Percentiles rank a stretch among this genome's conserved stretches.
Conservation (phyloP, 2,797 vertebrate species). For the Alcedo atthis region DNA sequence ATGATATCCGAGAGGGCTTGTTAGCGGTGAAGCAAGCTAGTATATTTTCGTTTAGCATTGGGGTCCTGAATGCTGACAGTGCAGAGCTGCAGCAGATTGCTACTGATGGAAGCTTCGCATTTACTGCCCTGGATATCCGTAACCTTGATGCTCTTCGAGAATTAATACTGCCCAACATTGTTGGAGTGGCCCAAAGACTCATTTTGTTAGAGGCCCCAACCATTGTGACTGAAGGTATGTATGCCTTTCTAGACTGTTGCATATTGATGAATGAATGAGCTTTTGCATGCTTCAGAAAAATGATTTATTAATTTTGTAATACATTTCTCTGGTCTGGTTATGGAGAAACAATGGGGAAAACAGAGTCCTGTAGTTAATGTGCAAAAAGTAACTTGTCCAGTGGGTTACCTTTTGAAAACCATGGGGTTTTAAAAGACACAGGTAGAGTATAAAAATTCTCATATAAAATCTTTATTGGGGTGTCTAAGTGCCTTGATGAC, state of each 20-base stretch:
- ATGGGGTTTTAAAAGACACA: neutral
- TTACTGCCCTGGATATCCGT: slow-evolving; percentile 86
- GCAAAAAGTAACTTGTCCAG: neutral
- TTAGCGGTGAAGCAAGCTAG: slow-evolving; percentile 88
- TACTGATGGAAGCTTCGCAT: slow-evolving; percentile 88
- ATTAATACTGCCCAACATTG: slow-evolving; percentile 87
- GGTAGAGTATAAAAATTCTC: neutral
- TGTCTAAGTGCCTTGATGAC: neutral
- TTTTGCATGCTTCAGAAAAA: neutral
- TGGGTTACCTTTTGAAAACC: neutral
- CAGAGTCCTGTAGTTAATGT: neutral
- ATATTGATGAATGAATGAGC: slow-evolving; percentile 1
- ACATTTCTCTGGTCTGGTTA: neutral
- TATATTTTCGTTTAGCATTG: slow-evolving; percentile 86
- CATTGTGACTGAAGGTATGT: slow-evolving; percentile 95
- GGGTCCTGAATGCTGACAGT: slow-evolving; percentile 81
- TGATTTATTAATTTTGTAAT: neutral
- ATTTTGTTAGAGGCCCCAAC: slow-evolving; percentile 88
- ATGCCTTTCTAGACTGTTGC: slow-evolving; percentile 71
- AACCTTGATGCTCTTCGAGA: slow-evolving; percentile 82
- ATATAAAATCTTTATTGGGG: neutral
- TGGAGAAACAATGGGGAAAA: neutral
- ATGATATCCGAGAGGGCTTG: slow-evolving; percentile 87
- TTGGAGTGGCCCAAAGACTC: slow-evolving; percentile 87
- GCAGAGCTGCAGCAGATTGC: slow-evolving; percentile 89